Evolutionary conservation across 2,888 invertebrate genomes (phyloP), one percentile per base, ranked within the genome.

Genomic region (Synanthedon tipuliformis): DNA sequence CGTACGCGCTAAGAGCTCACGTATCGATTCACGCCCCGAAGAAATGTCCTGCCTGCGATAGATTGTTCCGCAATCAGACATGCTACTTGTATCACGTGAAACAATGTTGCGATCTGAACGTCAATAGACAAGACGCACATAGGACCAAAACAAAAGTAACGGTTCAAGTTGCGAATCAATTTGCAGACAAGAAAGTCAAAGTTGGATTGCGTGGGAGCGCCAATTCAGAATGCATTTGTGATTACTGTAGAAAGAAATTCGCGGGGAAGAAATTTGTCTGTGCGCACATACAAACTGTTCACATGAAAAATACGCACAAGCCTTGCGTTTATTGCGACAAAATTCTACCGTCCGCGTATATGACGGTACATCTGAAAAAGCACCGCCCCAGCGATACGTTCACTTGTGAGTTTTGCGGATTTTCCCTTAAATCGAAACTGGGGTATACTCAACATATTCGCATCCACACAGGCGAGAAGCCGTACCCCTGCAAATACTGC

Each of bases 251-350:
- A 0, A 86, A 85, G 54, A 78, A 62, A 10, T 84, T 81, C 54
- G 70, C 77, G 0, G 78, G 74, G 0, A 85, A 81, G 57, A 82
- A 75, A 40, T 81, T 76, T 52, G 68, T 86, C 0, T 63, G 69
- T 0, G 78, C 85, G 1, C 86, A 86, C 34, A 85, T 86, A n/a
- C 78, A 81, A 58, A 83, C 80, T 8, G 83, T 85, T 0, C 86
- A 86, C 52, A 70, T 71, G 57, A 84, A 75, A 55, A 76, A 74
- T 48, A 84, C 85, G 0, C 85, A 85, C 50, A 62, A 65, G 18
- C 79, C 83, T 0, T 86, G 86, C 53, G 56, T 62, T 0, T 70
- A 78, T 57, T 86, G 86, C 13, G 85, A 83, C 0, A 85, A 85
- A 56, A 49, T 68, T 0, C 63, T 81, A 1, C 81, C 85, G 0